Percentiles rank a stretch among this genome's conserved stretches.
Evolutionary conservation across 2,113 vertebrate species (phyloP).

Genomic region (Cyprinodon brontotheroides): DNA sequence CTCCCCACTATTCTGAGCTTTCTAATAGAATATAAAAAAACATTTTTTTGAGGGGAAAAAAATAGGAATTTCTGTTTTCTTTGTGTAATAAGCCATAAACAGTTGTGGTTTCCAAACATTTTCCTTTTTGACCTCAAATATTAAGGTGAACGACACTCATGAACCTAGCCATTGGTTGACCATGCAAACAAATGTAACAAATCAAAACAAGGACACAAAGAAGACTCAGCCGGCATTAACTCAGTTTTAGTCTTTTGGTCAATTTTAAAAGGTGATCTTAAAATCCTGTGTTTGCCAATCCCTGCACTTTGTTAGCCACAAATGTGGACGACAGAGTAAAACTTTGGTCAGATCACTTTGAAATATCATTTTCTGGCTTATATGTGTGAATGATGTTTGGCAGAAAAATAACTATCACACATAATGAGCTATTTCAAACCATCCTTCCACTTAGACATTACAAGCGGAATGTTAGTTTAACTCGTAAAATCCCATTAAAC

Average conservation of each 20-base stretch:
- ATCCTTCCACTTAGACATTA: background rate
- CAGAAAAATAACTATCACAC: background rate
- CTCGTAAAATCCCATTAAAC: background rate
- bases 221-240: background rate
- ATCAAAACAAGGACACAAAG: background rate
- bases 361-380: background rate
- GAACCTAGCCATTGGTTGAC: background rate
- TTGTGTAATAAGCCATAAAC: background rate
- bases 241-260: background rate
- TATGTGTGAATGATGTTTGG: background rate
- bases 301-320: too few species aligned
- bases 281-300: background rate
- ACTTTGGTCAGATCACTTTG: background rate
- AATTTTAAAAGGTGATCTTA: background rate
- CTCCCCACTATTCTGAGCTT: background rate
- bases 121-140: background rate
- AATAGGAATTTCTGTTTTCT: background rate
- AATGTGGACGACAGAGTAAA: too few species aligned
- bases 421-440: background rate
- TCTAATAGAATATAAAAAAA: background rate
- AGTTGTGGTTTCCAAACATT: background rate
- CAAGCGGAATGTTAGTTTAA: too few species aligned
- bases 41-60: background rate
- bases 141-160: background rate
- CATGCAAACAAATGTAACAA: background rate